These are phyloP conservation scores for Phalacrocorax brasilianus DNA, from an alignment of 2,113 vertebrate genomes.

Conservation along the genomic window DNA sequence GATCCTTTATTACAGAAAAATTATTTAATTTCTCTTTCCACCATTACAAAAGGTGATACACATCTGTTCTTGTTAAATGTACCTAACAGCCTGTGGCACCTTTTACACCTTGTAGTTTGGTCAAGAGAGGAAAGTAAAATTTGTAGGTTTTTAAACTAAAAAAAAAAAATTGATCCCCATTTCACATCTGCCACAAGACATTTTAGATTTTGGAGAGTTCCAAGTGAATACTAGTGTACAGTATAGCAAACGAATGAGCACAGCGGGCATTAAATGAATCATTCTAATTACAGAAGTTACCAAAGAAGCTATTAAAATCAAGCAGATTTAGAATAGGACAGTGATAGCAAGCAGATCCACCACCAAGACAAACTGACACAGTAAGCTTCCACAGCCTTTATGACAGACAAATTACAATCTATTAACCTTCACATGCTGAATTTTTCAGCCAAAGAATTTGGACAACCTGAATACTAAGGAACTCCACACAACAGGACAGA, in stretches of 20 bases:
- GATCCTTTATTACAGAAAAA: not conserved
- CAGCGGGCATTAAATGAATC: constrained; percentile 13
- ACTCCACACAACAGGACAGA: not conserved
- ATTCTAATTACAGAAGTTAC: not conserved
- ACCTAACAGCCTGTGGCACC: not conserved
- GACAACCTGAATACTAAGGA: not conserved
- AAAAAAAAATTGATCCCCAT: constrained; percentile 6
- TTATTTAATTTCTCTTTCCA: not conserved
- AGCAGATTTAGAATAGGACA: not conserved
- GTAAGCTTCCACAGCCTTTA: not conserved
- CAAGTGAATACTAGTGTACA: constrained; percentile 4
- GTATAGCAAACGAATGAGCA: not conserved
- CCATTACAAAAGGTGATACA: not conserved
- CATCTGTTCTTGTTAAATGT: not conserved
- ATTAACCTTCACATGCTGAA: not conserved
- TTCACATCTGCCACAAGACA: constrained; percentile 34
- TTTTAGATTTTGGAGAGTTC: constrained; percentile 44
- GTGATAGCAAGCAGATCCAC: not conserved
- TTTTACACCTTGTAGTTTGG: not conserved
- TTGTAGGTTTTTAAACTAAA: not conserved
- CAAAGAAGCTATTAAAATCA: not conserved
- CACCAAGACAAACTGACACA: not conserved
- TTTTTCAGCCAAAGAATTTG: constrained; percentile 41
- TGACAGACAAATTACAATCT: not conserved
- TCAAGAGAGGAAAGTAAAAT: not conserved